Percentiles rank a stretch among this genome's conserved stretches.
phyloP scores from a whole-genome alignment of 1,140 invertebrate genomes.

The Drosophila orosa region DNA sequence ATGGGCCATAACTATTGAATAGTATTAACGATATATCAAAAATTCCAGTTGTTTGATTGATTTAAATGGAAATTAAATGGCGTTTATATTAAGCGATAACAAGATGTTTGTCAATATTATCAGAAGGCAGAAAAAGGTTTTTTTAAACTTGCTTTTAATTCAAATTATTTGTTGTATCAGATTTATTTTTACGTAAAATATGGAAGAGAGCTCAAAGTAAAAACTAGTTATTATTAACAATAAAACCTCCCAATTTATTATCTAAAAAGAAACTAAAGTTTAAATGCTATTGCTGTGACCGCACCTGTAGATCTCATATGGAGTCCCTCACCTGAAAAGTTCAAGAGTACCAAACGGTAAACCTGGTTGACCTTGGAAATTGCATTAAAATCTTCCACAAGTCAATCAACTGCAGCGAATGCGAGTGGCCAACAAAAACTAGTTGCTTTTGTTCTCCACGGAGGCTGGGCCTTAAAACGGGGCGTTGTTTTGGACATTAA shows the following conservation, averaged over 20 bases:
- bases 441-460: constrained; percentile 42
- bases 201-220: too few relatives aligned
- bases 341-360: constrained; percentile 72
- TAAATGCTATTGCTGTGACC: neutral
- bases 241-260: too few relatives aligned
- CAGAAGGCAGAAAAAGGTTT: too few relatives aligned
- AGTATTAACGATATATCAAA: constrained; percentile 1
- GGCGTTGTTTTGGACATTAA: constrained; percentile 17
- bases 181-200: too few relatives aligned
- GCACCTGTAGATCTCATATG: neutral
- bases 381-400: constrained; percentile 71
- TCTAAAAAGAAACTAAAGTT: neutral
- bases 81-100: neutral
- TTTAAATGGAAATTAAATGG: neutral
- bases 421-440: constrained; percentile 3
- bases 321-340: constrained; percentile 37
- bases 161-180: too few relatives aligned
- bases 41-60: neutral
- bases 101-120: too few relatives aligned
- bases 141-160: too few relatives aligned
- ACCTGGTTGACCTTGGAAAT: constrained; percentile 61
- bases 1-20: neutral
- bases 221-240: too few relatives aligned
- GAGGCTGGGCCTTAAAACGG: constrained; percentile 29
- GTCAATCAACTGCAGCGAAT: constrained; percentile 61